These are phyloP conservation scores for Volucella inflata DNA, from an alignment of 2,888 invertebrate genomes.

Conservation along the genomic window DNA sequence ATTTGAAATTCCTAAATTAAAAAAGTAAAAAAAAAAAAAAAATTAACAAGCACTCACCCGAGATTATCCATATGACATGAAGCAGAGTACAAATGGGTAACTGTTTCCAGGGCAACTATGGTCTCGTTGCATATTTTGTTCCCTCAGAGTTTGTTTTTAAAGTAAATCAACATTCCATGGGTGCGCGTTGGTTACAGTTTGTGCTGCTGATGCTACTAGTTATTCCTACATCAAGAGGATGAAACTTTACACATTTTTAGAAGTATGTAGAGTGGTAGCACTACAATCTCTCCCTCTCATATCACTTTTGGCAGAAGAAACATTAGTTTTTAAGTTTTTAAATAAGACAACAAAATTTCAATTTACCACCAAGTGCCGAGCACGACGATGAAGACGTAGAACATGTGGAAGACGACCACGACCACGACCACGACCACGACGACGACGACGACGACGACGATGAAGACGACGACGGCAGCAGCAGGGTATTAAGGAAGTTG, in stretches of 20 bases:
- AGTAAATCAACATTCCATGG: constrained; percentile 68
- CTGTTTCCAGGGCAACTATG: constrained; percentile 37
- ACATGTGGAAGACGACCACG: too few species aligned
- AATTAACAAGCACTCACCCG: constrained; percentile 54
- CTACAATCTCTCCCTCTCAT: constrained; percentile 51
- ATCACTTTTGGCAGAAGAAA: constrained; percentile 72
- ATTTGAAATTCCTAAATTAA: constrained; percentile 4
- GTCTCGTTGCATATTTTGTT: constrained; percentile 47
- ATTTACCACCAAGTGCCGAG: constrained; percentile 80
- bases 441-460: neutral
- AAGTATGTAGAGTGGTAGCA: constrained; percentile 48
- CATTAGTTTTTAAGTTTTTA: constrained; percentile 64
- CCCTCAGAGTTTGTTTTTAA: constrained; percentile 38
- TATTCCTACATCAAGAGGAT: constrained; percentile 40
- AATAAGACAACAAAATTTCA: constrained; percentile 74
- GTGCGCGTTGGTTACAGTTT: constrained; percentile 9
- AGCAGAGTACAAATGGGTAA: neutral
- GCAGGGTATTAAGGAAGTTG: constrained; percentile 40
- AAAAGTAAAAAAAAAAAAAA: too few species aligned
- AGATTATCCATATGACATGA: constrained; percentile 55
- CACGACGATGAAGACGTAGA: constrained; percentile 27
- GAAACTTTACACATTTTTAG: constrained; percentile 5
- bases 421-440: too few species aligned
- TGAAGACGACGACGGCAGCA: neutral
- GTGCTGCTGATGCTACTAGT: neutral